Base-by-base conservation (phyloP, 30 jellyfish, hydroid and myxozoan genomes). In the Turritopsis rubra region DNA sequence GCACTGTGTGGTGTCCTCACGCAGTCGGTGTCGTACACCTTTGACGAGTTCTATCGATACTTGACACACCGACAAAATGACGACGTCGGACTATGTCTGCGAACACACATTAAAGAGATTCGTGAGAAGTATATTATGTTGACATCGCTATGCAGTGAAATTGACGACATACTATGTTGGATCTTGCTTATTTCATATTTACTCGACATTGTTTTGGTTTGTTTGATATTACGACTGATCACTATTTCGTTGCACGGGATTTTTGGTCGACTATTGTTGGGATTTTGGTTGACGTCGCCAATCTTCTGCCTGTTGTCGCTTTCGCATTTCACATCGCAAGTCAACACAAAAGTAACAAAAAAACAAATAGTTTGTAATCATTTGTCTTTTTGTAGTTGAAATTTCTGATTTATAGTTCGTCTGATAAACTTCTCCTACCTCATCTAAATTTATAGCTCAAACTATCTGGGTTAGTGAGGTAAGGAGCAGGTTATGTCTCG, bases 1-100 rank as follows among this genome's bases (percentile, higher is more conserved):
- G 82, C 82, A 21, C 0, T 74, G 23, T 26, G 65, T 26, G 82
- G 82, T 74, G 41, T 29, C 19, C 82, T 74, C 4, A 74, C 65
- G 0, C 82, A 74, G 65, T 24, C 82, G 18, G 26, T 74, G 0
- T 29, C 54, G 0, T 74, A 74, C n/a, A 30, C 65, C 19, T 74
- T 74, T 21, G 24, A 26, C 41, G 82, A 74, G 8, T 74, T 24
- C n/a, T 74, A 74, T 52, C 28, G 82, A 29, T 74, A 74, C 19
- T 19, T 68, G 4, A 68, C 28, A 22, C 17, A 9, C 1, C 28
- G 30, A 22, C 16, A 68, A 27, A 17, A 27, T 7, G 9, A 41
- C 13, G 60, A 41, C 60, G 73, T 18, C 0, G 82, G 82, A 9
- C 9, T 74, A 30, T 74, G 82, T 52, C 7, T 74, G 27, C 54